A percentile compares a stretch with the other conserved stretches of the same genome.
Conservation (phyloP, 1,140 invertebrate genomes). For the Orius insidiosus region DNA sequence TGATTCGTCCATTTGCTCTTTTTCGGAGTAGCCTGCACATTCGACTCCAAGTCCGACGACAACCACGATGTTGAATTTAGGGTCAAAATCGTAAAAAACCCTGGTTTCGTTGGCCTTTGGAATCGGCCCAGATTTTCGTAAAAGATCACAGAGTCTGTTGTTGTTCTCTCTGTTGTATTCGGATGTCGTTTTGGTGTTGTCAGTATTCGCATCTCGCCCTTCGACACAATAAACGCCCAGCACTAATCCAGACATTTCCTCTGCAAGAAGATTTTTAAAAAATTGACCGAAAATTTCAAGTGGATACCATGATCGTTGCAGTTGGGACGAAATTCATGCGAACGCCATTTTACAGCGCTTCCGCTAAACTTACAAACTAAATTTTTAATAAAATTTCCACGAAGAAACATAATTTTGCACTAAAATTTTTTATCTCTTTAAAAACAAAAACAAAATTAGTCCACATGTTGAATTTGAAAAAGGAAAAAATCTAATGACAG, state of each 20-base stretch:
- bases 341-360: too few species aligned
- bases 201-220: neutral
- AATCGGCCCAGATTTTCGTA: conserved; percentile 23
- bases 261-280: too few species aligned
- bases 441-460: too few species aligned
- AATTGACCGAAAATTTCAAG: too few species aligned
- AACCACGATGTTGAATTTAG: conserved; percentile 25
- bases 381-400: too few species aligned
- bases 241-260: neutral
- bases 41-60: conserved; percentile 30
- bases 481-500: too few species aligned
- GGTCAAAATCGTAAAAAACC: conserved; percentile 26
- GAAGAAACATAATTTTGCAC: too few species aligned
- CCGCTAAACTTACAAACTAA: too few species aligned
- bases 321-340: too few species aligned
- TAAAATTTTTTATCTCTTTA: too few species aligned
- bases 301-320: too few species aligned
- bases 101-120: conserved; percentile 28
- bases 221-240: neutral
- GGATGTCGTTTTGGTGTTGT: neutral
- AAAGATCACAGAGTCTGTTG: neutral
- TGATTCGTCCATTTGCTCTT: conserved; percentile 29
- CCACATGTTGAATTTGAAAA: too few species aligned
- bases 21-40: conserved; percentile 24
- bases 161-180: neutral